Evolutionary conservation across 2,113 vertebrate genomes (phyloP), one percentile per base, ranked within the genome.

Genomic region (Panthera tigris): DNA sequence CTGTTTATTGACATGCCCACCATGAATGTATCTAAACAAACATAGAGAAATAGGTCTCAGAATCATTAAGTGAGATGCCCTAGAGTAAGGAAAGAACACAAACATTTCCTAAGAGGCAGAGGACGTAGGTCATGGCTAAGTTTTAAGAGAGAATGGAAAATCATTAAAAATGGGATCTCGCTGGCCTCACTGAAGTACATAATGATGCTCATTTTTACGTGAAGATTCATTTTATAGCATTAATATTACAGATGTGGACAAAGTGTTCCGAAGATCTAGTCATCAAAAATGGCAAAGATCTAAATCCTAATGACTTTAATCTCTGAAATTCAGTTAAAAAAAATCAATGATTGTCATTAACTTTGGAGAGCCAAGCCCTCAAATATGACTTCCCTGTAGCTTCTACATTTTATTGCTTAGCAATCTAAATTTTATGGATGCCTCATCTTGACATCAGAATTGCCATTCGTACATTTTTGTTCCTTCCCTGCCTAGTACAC

Each of bases 301-400:
- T 95, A 81, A 93, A 41, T 65, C 21, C n/a, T 92, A 82, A 82
- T 65, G 87, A 82, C 27, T 80, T 78, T 78, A 16, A 16, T 33
- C 18, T 84, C 82, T 96, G 68, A 94, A 96, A 74, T 84, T 89
- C 63, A 89, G 29, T 86, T 94, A 41, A 78, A 88, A 94, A 96
- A 89, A 88, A 89, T 87, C 57, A 95, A 33, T 93, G 81, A 12
- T 74, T 36, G 15, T 92, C 18, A 39, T 85, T 96, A 84, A 33
- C 63, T 86, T 92, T 68, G 82, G 55, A 68, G 29, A 89, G 45
- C 5, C 5, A n/a, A 23, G 11, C 25, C 63, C 52, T 89, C 52
- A 69, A 89, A 82, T 82, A 14, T 78, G 7, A 74, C 69, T 91
- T 68, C 39, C 66, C 13, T 45, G 23, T 57, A 76, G 65, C 90